phyloP scores from a whole-genome alignment of 2,797 vertebrate species.

The Protosalanx chinensis region DNA sequence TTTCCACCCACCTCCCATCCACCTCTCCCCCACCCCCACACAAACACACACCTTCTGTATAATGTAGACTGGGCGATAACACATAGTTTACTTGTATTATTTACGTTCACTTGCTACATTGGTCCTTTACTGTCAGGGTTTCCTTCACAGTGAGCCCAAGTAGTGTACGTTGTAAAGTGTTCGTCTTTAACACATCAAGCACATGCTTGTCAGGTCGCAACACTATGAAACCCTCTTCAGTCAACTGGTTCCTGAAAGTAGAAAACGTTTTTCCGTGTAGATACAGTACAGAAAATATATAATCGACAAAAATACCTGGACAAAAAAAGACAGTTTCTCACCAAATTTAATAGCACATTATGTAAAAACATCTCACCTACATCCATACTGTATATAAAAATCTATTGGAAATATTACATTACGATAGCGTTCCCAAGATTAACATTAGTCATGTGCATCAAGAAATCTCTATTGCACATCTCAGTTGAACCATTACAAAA shows the following conservation, averaged over 20 bases:
- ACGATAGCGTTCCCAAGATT: conserved; percentile 40
- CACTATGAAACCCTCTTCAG: not conserved
- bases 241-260: not conserved
- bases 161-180: no score
- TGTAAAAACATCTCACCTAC: conserved; percentile 62
- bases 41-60: conserved; percentile 8
- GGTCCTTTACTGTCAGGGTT: no score
- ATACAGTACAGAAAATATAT: no score
- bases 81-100: not conserved
- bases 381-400: conserved; percentile 44
- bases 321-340: not conserved
- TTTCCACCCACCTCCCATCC: not conserved
- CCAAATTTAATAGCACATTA: conserved; percentile 58
- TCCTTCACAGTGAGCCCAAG: no score
- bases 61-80: not conserved
- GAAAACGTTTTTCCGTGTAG: not conserved
- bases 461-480: conserved; percentile 36
- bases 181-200: no score
- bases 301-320: no score
- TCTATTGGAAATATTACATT: conserved; percentile 32
- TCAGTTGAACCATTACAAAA: conserved; percentile 34
- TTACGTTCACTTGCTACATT: not conserved
- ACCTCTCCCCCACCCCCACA: not conserved
- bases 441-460: conserved; percentile 22
- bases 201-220: not conserved